Evolutionary conservation across 2,113 vertebrate species (phyloP).

Genomic region (Rhea pennata): DNA sequence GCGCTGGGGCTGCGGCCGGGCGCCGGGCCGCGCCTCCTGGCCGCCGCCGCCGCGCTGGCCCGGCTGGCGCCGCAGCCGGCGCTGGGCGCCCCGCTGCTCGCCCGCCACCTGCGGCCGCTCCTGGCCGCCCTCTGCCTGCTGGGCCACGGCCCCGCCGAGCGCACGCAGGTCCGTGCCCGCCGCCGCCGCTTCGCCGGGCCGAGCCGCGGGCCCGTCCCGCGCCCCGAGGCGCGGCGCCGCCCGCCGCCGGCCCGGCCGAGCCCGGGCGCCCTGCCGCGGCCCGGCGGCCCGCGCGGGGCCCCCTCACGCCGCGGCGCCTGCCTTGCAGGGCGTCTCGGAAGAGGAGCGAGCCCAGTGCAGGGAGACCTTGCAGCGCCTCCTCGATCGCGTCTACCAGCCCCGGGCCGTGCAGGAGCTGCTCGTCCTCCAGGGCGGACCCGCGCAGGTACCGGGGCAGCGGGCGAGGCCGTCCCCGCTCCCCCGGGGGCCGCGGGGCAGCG

Average conservation of each 20-base stretch:
- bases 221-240: no score
- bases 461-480: no score
- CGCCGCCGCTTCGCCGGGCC: no score
- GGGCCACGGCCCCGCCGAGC: slow-evolving; percentile 10
- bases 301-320: no score
- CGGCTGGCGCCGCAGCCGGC: slow-evolving; percentile 74
- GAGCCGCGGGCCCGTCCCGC: no score
- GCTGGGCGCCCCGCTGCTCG: slow-evolving; percentile 82
- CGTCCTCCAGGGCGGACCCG: slow-evolving; percentile 88
- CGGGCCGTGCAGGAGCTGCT: slow-evolving; percentile 90
- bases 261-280: no score
- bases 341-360: slow-evolving; percentile 78
- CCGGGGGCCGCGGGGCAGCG: no score
- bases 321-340: slow-evolving; percentile 75
- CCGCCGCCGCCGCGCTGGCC: slow-evolving; percentile 73
- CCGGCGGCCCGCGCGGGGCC: no score
- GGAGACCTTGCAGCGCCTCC: slow-evolving; percentile 75
- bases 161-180: background rate
- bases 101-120: slow-evolving; percentile 87
- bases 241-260: no score
- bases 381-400: slow-evolving; percentile 91
- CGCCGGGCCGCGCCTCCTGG: slow-evolving; percentile 78
- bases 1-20: slow-evolving; percentile 87
- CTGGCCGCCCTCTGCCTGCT: slow-evolving; percentile 88
- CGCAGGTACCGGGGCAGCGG: slow-evolving; percentile 78